phyloP scores from a whole-genome alignment of 35 echinoderm and acorn worm species.

The Heliocidaris tuberculata region DNA sequence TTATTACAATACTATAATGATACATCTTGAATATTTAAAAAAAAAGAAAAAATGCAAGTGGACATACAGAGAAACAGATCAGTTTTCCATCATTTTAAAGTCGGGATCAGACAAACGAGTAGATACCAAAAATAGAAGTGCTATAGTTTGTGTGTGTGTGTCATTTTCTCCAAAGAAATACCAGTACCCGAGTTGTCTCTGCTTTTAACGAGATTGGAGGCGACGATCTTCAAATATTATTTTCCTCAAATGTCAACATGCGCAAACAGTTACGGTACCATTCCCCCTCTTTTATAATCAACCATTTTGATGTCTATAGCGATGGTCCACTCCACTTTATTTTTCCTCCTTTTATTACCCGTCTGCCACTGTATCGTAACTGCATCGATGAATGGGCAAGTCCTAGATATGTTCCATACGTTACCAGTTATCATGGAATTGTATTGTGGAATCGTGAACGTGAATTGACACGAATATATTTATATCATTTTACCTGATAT shows the following conservation, averaged over 20 bases:
- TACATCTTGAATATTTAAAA: no score
- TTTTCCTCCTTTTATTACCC: neutral
- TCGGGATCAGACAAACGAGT: no score
- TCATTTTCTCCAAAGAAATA: neutral
- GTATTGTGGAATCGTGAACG: no score
- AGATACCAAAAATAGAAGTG: neutral
- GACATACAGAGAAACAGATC: no score
- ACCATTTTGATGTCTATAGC: neutral
- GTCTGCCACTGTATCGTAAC: neutral
- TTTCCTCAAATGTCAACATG: neutral
- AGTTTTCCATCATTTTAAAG: no score
- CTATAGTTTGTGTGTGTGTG: neutral
- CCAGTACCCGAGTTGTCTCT: neutral
- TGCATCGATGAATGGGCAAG: no score
- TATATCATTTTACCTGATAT: no score
- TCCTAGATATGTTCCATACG: no score
- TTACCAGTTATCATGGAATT: no score
- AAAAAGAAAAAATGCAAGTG: no score
- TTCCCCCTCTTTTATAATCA: neutral
- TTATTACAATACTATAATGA: no score
- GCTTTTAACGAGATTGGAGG: neutral
- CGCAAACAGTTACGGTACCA: neutral
- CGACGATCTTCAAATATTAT: neutral
- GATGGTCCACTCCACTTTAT: neutral
- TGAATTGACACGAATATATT: no score